Percentiles rank a stretch among this genome's conserved stretches.
Evolutionary conservation across 2,113 vertebrate genomes (phyloP).

Genomic region (Campylomormyrus numenius): DNA sequence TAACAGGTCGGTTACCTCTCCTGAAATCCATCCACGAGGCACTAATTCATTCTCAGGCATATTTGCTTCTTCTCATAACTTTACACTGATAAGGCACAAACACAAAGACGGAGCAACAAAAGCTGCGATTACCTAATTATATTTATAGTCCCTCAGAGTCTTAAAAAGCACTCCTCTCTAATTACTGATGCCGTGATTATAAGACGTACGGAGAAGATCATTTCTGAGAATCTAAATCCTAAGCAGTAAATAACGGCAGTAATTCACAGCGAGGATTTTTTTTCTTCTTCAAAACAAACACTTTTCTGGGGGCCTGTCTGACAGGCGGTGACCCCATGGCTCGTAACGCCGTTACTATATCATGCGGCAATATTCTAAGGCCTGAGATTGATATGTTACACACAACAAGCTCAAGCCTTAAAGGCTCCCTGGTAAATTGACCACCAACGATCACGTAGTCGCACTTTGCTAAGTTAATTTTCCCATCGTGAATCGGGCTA

Average conservation of each 20-base stretch:
- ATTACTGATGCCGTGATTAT: constrained; percentile 57
- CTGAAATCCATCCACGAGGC: not conserved
- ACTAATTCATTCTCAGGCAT: not conserved
- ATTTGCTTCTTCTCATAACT: not conserved
- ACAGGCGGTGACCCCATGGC: constrained; percentile 33
- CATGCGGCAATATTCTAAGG: not conserved
- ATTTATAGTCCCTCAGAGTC: constrained; percentile 61
- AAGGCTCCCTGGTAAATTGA: not conserved
- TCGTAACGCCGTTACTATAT: not conserved
- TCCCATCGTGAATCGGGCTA: not conserved
- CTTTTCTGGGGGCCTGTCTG: constrained; percentile 42
- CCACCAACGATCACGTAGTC: not conserved
- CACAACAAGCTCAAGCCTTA: not conserved
- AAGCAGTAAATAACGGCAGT: constrained; percentile 43
- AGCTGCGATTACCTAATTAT: constrained; percentile 70
- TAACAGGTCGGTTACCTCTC: not conserved
- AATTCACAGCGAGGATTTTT: constrained; percentile 43
- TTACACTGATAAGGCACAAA: constrained; percentile 24
- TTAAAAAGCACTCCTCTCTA: constrained; percentile 53
- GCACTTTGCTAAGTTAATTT: not conserved
- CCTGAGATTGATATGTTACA: not conserved
- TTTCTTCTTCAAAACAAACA: constrained; percentile 43
- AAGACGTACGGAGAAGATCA: constrained; percentile 52
- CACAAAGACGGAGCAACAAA: constrained; percentile 34
- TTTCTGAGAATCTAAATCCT: constrained; percentile 49